Percentiles rank a stretch among this genome's conserved stretches.
These are phyloP conservation scores for Steinernema carpocapsae DNA, from an alignment of 2,888 invertebrate species.

Conservation along the genomic window DNA sequence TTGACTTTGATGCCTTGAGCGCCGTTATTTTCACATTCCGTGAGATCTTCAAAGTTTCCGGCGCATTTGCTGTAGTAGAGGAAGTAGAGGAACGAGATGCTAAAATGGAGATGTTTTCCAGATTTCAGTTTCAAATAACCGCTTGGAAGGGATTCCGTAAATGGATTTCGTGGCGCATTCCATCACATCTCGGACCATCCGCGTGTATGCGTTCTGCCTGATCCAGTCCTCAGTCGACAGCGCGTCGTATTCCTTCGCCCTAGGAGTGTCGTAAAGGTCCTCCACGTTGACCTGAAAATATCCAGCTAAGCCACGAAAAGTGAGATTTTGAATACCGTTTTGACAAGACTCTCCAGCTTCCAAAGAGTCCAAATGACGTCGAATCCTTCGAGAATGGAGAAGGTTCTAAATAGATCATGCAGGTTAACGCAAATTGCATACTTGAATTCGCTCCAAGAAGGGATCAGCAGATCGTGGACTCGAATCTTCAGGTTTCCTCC, in stretches of 20 bases:
- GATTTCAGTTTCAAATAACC: conserved; percentile 31
- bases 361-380: conserved; percentile 40
- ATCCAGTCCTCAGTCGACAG: conserved; percentile 48
- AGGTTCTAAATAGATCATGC: conserved; percentile 37
- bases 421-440: neutral
- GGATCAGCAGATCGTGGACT: too few species aligned
- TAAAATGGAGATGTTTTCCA: neutral
- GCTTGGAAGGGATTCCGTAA: conserved; percentile 46
- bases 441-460: too few species aligned
- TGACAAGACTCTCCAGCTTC: conserved; percentile 43
- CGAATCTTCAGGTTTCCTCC: conserved; percentile 42
- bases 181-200: conserved; percentile 43
- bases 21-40: conserved; percentile 45
- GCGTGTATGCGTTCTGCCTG: conserved; percentile 44
- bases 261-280: conserved; percentile 44
- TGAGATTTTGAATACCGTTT: conserved; percentile 31
- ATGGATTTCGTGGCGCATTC: conserved; percentile 45
- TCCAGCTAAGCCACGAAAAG: neutral
- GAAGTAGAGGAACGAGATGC: conserved; percentile 48
- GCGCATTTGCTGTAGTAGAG: conserved; percentile 47
- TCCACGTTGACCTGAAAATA: conserved; percentile 39
- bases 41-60: conserved; percentile 44
- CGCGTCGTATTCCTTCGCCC: conserved; percentile 43
- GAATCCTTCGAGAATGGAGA: conserved; percentile 43
- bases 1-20: conserved; percentile 43